Percentiles rank a stretch among this genome's conserved stretches.
phyloP scores from a whole-genome alignment of 2,113 vertebrate species.

The Amphilophus citrinellus region DNA sequence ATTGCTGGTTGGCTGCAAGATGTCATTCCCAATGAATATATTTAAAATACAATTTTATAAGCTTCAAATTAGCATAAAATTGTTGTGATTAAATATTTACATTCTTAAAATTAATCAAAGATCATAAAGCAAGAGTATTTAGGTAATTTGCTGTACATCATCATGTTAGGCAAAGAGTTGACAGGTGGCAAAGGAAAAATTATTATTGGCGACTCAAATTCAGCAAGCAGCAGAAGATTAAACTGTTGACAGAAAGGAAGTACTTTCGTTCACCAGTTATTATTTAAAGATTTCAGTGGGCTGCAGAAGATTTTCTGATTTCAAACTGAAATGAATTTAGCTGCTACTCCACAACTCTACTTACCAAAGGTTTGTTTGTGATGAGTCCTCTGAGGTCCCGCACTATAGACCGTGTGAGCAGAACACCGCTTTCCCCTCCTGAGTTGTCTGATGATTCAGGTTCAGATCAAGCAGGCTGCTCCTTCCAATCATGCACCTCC shows the following conservation, averaged over 20 bases:
- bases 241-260: too few species aligned
- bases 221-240: not conserved
- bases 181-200: not conserved
- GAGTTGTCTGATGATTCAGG: too few species aligned
- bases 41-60: not conserved
- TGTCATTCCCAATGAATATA: not conserved
- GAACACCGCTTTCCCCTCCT: too few species aligned
- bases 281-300: not conserved
- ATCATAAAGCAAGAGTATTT: too few species aligned
- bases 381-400: not conserved
- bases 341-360: not conserved
- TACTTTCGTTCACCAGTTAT: not conserved
- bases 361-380: not conserved
- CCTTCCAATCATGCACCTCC: too few species aligned
- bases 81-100: not conserved
- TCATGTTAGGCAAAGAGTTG: not conserved
- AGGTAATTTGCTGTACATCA: too few species aligned
- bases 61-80: not conserved
- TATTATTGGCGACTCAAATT: not conserved
- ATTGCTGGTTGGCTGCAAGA: not conserved
- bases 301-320: not conserved
- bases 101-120: not conserved
- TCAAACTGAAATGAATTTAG: not conserved
- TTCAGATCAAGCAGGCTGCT: too few species aligned
- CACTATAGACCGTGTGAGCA: too few species aligned